Evolutionary conservation across 2,888 invertebrate genomes (phyloP), one percentile per base, ranked within the genome.

Genomic region (Adelognathus sp.): DNA sequence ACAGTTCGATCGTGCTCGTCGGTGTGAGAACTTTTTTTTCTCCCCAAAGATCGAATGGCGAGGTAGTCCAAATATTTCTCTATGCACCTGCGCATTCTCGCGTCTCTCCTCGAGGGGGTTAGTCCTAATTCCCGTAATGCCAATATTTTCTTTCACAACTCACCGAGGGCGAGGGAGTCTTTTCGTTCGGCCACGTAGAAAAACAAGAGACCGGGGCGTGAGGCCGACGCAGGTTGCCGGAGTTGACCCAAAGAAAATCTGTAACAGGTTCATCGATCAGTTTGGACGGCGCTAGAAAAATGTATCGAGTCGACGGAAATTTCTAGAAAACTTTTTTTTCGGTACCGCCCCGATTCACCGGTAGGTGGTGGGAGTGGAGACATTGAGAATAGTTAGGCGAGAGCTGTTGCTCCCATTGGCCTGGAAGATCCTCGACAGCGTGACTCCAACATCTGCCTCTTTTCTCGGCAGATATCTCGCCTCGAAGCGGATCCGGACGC

Each of bases 61-160:
- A 11, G 39, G 63, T 18, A 69, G 64, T 70, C 16, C 74, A 83
- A 85, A 86, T 85, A 87, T 86, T 85, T 84, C 70, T 76, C 79
- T 80, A 46, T 54, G 44, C 61, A 60, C 41, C 54, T 61, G 54
- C n/a, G n/a, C 74, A 18, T 70, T 14, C 27, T 61, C 14, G 9
- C n/a, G 18, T 50, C 41, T 79, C 66, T 70, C 54, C 11, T 63
- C 50, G 50, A 60, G 67, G 64, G 52, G n/a, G n/a, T n/a, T 76
- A 70, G 41, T 56, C 76, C 76, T 69, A 82, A 83, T 83, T 67
- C 63, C 39, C 80, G 41, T 79, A 71, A 81, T 72, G 70, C 80
- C 81, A 84, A 88, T 88, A 87, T 88, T 88, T 88, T 86, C 82
- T 87, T 86, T 88, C 86, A 86, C 81, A 87, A 87, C 86, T 80